These are phyloP conservation scores for Drosophila suboccidentalis DNA, from an alignment of 2,888 invertebrate species.

Conservation along the genomic window DNA sequence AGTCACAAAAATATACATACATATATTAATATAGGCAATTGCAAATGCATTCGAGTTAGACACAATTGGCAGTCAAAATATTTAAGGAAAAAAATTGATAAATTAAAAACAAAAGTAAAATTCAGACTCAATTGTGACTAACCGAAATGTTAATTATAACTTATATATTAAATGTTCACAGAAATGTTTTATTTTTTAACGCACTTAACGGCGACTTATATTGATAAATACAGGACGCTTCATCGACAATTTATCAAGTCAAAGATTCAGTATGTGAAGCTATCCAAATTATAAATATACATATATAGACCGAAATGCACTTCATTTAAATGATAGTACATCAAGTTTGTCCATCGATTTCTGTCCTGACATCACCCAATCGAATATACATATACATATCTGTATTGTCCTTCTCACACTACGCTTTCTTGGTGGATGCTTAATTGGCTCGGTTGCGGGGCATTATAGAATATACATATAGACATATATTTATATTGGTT, in stretches of 20 bases:
- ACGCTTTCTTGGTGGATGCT: conserved; percentile 47
- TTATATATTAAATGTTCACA: conserved; percentile 64
- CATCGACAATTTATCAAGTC: neutral
- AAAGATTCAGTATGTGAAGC: neutral
- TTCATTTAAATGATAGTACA: conserved; percentile 23
- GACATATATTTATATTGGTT: conserved; percentile 1
- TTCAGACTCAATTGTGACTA: conserved; percentile 45
- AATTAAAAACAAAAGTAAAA: neutral
- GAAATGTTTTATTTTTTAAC: conserved; percentile 65
- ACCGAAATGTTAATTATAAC: conserved; percentile 52
- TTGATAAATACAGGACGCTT: conserved; percentile 40
- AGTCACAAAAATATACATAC: conserved; percentile 69
- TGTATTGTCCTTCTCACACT: conserved; percentile 67
- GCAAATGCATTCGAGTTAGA: conserved; percentile 42
- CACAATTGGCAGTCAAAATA: conserved; percentile 49
- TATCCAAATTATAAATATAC: conserved; percentile 4
- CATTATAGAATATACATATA: conserved; percentile 12
- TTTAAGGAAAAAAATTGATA: neutral
- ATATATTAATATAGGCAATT: conserved; percentile 34
- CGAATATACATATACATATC: conserved; percentile 39
- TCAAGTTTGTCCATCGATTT: conserved; percentile 24
- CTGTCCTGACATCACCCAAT: conserved; percentile 19
- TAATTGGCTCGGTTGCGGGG: conserved; percentile 57
- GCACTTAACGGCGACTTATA: conserved; percentile 69
- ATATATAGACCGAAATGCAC: conserved; percentile 20